Percentiles rank a stretch among this genome's conserved stretches.
phyloP scores from a whole-genome alignment of 2,888 invertebrate genomes.

The Brachyptera risi region DNA sequence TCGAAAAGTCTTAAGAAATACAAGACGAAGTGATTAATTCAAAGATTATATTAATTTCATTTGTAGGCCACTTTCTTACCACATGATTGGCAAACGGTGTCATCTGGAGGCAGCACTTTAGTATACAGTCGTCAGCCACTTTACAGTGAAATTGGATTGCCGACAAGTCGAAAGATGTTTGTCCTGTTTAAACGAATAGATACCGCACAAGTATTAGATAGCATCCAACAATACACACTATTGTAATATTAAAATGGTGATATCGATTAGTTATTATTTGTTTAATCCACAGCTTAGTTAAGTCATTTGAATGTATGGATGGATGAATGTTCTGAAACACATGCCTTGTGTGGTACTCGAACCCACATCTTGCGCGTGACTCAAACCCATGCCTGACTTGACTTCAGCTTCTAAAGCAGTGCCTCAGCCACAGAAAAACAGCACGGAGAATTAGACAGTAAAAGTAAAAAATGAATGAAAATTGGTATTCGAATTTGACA shows the following conservation, averaged over 20 bases:
- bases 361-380: too few relatives aligned
- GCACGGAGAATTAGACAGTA: too few relatives aligned
- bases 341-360: too few relatives aligned
- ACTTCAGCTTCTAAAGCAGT: too few relatives aligned
- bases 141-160: conserved; percentile 39
- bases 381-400: too few relatives aligned
- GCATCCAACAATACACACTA: not conserved
- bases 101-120: conserved; percentile 47
- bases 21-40: not conserved
- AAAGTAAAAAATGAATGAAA: too few relatives aligned
- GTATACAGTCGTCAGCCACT: conserved; percentile 47
- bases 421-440: too few relatives aligned
- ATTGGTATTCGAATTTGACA: too few relatives aligned
- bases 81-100: conserved; percentile 39
- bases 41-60: not conserved
- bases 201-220: not conserved
- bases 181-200: conserved; percentile 34
- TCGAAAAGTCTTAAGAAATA: too few relatives aligned
- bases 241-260: not conserved
- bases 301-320: too few relatives aligned
- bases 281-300: not conserved
- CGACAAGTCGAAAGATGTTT: conserved; percentile 40
- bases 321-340: too few relatives aligned
- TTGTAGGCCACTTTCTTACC: conserved; percentile 33
- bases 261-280: not conserved